Evolutionary conservation across 2,888 invertebrate genomes (phyloP).

Genomic region (Yponomeuta sedellus): DNA sequence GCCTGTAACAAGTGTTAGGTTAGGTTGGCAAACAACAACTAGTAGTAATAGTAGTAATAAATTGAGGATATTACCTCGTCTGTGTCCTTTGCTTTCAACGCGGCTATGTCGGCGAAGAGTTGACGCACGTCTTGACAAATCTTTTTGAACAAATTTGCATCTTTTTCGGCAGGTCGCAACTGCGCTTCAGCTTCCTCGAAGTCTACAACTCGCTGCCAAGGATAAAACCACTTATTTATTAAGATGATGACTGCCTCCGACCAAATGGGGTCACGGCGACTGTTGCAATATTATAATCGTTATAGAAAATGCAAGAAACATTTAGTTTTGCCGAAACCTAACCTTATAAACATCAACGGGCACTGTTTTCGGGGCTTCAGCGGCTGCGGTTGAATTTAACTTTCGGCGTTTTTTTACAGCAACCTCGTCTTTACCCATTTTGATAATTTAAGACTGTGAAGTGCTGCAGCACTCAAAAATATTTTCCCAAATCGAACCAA

Average conservation of each 20-base stretch:
- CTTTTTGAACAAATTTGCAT: conserved; percentile 80
- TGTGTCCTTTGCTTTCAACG: conserved; percentile 77
- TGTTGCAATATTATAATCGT: too few relatives aligned
- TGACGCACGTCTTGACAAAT: conserved; percentile 83
- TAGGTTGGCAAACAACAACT: too few relatives aligned
- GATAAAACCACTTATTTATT: conserved; percentile 10
- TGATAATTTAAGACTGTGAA: conserved; percentile 22
- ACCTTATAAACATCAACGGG: conserved; percentile 79
- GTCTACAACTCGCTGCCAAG: conserved; percentile 79
- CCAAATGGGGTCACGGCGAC: too few relatives aligned
- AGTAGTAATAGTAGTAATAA: too few relatives aligned
- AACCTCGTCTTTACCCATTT: conserved; percentile 68
- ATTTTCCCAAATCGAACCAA: too few relatives aligned
- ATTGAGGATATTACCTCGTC: conserved; percentile 58
- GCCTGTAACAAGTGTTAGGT: conserved; percentile 45
- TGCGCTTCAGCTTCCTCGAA: conserved; percentile 86
- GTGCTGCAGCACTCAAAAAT: too few relatives aligned
- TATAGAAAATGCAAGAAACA: too few relatives aligned
- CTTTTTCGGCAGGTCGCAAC: conserved; percentile 79
- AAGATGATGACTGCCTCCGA: too few relatives aligned
- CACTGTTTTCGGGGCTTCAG: conserved; percentile 52
- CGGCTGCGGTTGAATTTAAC: conserved; percentile 53
- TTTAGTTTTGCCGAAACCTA: conserved; percentile 24
- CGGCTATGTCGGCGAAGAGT: conserved; percentile 81
- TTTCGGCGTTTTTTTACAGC: conserved; percentile 76